Percentiles rank a stretch among this genome's conserved stretches.
These are phyloP conservation scores for Cuculus canorus DNA, from an alignment of 2,797 vertebrate genomes.

Conservation along the genomic window DNA sequence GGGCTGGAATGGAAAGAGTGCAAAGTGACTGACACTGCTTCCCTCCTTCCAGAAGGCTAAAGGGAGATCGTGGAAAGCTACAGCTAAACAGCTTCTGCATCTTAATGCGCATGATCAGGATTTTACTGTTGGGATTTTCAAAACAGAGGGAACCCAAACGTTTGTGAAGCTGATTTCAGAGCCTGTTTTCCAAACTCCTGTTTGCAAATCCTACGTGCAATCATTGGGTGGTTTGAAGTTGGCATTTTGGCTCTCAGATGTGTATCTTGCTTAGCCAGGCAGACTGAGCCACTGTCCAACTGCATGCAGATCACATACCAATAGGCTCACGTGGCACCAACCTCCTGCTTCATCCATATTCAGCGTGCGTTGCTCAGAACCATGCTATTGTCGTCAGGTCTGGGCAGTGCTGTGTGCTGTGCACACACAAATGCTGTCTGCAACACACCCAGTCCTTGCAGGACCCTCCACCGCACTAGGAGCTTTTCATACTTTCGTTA, in stretches of 20 bases:
- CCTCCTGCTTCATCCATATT: constrained; percentile 61
- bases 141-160: not conserved
- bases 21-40: not conserved
- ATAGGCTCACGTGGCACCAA: not conserved
- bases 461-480: not conserved
- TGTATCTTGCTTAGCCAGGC: not conserved
- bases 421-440: not conserved
- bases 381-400: not conserved
- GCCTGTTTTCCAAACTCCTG: not conserved
- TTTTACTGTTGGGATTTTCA: not conserved
- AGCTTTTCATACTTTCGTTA: not conserved
- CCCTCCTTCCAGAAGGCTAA: not conserved
- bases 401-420: rapidly evolving
- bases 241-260: not conserved
- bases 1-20: not conserved
- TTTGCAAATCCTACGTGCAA: not conserved
- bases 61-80: constrained; percentile 10
- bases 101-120: constrained; percentile 9
- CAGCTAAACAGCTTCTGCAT: constrained; percentile 37
- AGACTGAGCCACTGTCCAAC: not conserved
- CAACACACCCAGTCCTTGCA: rapidly evolving
- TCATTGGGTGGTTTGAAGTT: not conserved
- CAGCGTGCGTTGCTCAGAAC: constrained; percentile 32
- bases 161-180: not conserved
- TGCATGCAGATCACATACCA: constrained; percentile 39